Evolutionary conservation across 2,797 vertebrate genomes (phyloP), one percentile per base, ranked within the genome.

Genomic region (Enteromius radiatus): DNA sequence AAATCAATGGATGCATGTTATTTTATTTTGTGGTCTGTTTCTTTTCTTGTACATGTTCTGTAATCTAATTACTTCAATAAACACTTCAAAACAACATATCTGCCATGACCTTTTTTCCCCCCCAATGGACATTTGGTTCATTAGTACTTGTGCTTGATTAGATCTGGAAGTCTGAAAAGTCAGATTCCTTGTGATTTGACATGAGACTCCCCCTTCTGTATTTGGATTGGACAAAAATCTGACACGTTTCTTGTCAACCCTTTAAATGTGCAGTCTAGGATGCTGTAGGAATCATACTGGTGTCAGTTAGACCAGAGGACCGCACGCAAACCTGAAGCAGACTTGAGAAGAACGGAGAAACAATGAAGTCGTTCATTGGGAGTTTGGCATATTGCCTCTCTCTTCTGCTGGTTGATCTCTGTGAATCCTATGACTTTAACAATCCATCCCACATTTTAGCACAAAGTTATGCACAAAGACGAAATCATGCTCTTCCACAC

Each of bases 1-100:
- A 89, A 88, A 92, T 92, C 88, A 88, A 89, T 93, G 91, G 90
- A 92, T 93, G 94, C 94, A 95, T 95, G 94, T 92, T 91, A 87
- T 68, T 87, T 78, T 87, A 61, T 76, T 81, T 85, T 49, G 78
- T 69, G 81, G 86, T 94, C 90, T 82, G 82, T 93, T 92, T 90
- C 76, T 88, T 88, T 87, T 88, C 85, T 89, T 91, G 91, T 89
- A 92, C 45, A 84, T 88, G 92, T 93, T 86, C 76, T 85, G 81
- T 83, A 80, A 85, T 71, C 84, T 85, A 84, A 88, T 91, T 85
- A 92, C 91, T 91, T 93, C 91, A 95, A 93, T 95, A 95, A 95
- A 95, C 82, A 81, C 90, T 93, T 94, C 83, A 84, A 91, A 93
- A 89, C 84, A 89, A 84, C 84, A 8, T 64, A 3, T 73, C 64